phyloP scores from a whole-genome alignment of 2,113 vertebrate species.

The Macquaria australasica region DNA sequence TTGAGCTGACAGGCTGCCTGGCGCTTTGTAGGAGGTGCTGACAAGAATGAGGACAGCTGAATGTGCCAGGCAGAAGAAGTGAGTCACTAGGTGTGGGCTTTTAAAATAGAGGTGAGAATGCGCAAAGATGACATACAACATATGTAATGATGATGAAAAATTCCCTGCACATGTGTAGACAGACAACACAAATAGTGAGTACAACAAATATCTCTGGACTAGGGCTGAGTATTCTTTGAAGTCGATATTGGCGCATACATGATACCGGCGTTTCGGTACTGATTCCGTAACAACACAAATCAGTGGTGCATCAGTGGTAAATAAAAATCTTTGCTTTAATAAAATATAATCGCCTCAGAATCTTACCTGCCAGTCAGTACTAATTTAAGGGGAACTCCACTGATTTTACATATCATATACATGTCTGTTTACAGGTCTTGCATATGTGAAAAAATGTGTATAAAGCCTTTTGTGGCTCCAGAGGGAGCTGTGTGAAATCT shows the following conservation, averaged over 20 bases:
- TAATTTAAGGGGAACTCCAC: not conserved
- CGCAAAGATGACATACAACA: conserved; percentile 72
- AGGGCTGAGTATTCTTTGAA: not conserved
- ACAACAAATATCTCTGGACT: conserved; percentile 8
- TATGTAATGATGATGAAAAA: conserved; percentile 67
- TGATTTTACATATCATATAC: not conserved
- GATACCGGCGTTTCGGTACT: not conserved
- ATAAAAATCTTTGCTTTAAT: not conserved
- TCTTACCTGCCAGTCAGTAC: not conserved
- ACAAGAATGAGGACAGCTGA: conserved; percentile 82
- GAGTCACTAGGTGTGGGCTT: conserved; percentile 80
- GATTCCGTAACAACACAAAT: not conserved
- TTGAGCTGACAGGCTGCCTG: conserved; percentile 74
- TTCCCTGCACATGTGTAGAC: conserved; percentile 34
- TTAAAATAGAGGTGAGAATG: conserved; percentile 83
- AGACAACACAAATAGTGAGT: conserved; percentile 24
- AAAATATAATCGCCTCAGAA: not conserved
- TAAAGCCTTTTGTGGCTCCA: not conserved
- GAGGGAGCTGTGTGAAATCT: too few species aligned
- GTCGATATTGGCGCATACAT: not conserved
- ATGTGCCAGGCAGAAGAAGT: conserved; percentile 77
- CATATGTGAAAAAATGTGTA: not conserved
- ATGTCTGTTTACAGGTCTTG: not conserved
- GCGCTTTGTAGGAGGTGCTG: conserved; percentile 80
- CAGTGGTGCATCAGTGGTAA: not conserved